These are phyloP conservation scores for Mantis religiosa DNA, from an alignment of 2,888 invertebrate species.

Conservation along the genomic window DNA sequence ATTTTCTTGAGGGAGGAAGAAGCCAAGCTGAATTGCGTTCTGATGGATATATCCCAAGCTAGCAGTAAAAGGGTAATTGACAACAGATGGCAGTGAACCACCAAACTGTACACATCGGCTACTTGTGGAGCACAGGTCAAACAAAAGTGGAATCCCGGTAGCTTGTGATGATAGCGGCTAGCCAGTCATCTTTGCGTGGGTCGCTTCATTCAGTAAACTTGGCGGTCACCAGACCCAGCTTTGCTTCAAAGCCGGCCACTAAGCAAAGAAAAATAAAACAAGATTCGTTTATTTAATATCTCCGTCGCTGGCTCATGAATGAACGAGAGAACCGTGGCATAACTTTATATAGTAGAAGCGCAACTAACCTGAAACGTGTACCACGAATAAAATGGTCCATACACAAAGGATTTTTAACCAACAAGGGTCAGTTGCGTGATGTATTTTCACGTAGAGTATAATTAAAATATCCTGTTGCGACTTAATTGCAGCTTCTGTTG, in stretches of 20 bases:
- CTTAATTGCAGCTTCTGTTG: too few relatives aligned
- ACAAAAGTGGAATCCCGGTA: background rate
- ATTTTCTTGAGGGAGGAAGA: too few relatives aligned
- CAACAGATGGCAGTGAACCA: background rate
- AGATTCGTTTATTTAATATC: background rate
- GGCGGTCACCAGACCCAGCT: background rate
- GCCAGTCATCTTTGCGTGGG: background rate
- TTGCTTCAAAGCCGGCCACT: background rate
- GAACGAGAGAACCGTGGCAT: background rate
- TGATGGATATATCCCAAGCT: too few relatives aligned
- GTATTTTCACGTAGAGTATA: too few relatives aligned
- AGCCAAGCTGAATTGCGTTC: too few relatives aligned
- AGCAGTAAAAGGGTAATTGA: background rate
- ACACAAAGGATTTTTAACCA: too few relatives aligned
- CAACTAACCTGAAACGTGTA: background rate
- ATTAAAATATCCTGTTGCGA: too few relatives aligned
- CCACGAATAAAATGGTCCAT: too few relatives aligned
- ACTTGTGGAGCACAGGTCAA: background rate
- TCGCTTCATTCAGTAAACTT: background rate
- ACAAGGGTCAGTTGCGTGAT: too few relatives aligned
- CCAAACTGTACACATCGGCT: background rate
- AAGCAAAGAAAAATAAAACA: background rate
- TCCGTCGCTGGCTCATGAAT: constrained; percentile 3
- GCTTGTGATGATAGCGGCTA: background rate
- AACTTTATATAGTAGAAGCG: background rate